A percentile compares a stretch with the other conserved stretches of the same genome.
phyloP scores from a whole-genome alignment of 2,113 vertebrate species.

The Heterocephalus glaber region DNA sequence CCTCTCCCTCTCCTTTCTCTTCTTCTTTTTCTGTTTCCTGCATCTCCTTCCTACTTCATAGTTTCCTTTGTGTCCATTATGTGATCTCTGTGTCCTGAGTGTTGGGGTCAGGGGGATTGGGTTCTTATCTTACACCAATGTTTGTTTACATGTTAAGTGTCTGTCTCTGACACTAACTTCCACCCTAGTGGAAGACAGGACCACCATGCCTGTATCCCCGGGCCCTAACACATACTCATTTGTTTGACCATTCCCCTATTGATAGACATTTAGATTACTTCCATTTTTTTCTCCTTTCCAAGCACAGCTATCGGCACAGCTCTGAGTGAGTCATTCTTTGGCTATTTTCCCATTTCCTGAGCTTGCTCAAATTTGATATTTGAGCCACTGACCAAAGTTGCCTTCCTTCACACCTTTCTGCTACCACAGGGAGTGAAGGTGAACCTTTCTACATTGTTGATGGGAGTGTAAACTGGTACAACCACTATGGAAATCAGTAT shows the following conservation, averaged over 20 bases:
- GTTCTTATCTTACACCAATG: neutral
- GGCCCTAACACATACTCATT: neutral
- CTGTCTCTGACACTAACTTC: neutral
- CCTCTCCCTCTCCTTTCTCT: neutral
- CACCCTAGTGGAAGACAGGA: neutral
- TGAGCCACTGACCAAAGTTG: neutral
- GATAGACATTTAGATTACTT: neutral
- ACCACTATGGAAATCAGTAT: neutral
- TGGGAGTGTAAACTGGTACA: neutral
- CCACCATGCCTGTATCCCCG: too few species aligned
- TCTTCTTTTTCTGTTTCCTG: neutral
- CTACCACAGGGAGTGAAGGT: neutral
- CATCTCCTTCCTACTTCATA: neutral
- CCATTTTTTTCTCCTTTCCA: neutral
- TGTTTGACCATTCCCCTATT: neutral
- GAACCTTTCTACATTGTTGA: neutral
- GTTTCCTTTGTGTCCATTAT: neutral
- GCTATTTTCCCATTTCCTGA: neutral
- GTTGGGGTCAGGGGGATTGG: neutral
- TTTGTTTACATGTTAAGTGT: neutral
- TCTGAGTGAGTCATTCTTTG: neutral
- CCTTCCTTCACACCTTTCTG: neutral
- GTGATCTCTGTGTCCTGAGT: neutral
- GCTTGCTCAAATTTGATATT: constrained; percentile 18
- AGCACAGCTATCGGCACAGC: neutral